Evolutionary conservation across 2,888 invertebrate species (phyloP).

Genomic region (Dynastes grantii): DNA sequence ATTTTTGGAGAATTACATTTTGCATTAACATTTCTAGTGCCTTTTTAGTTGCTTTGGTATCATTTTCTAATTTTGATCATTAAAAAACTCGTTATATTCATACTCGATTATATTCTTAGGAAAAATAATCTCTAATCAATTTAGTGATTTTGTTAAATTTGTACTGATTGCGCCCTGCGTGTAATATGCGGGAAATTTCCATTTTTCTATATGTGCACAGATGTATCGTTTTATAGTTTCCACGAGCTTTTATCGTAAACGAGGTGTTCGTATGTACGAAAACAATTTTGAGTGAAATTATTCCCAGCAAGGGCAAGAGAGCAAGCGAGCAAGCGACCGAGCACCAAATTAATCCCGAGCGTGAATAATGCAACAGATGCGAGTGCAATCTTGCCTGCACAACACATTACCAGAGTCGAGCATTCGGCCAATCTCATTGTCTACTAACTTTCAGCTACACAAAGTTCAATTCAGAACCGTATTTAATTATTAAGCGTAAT

Average conservation of each 20-base stretch:
- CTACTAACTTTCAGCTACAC: slow-evolving; percentile 20
- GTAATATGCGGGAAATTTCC: neutral
- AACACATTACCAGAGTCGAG: neutral
- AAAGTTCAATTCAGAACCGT: neutral
- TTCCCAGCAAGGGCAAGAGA: neutral
- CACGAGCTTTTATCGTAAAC: neutral
- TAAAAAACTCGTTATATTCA: too few relatives aligned
- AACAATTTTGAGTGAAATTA: slow-evolving; percentile 57
- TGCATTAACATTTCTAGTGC: too few relatives aligned
- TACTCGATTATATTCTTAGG: too few relatives aligned
- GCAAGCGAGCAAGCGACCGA: neutral
- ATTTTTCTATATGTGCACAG: neutral
- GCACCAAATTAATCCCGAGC: slow-evolving; percentile 18
- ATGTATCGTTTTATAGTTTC: neutral
- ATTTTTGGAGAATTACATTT: too few relatives aligned
- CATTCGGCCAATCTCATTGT: slow-evolving; percentile 4
- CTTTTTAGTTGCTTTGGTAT: too few relatives aligned
- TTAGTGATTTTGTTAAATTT: neutral
- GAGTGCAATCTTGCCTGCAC: slow-evolving; percentile 42
- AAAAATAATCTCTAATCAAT: too few relatives aligned
- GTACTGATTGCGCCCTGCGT: neutral
- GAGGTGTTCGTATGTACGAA: slow-evolving; percentile 42
- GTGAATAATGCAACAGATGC: slow-evolving; percentile 47
- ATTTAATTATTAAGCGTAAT: slow-evolving; percentile 13
- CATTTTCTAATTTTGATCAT: too few relatives aligned